Percentiles rank a stretch among this genome's conserved stretches.
phyloP scores from a whole-genome alignment of 1,140 invertebrate genomes.

The Akabosia matsudoensis region DNA sequence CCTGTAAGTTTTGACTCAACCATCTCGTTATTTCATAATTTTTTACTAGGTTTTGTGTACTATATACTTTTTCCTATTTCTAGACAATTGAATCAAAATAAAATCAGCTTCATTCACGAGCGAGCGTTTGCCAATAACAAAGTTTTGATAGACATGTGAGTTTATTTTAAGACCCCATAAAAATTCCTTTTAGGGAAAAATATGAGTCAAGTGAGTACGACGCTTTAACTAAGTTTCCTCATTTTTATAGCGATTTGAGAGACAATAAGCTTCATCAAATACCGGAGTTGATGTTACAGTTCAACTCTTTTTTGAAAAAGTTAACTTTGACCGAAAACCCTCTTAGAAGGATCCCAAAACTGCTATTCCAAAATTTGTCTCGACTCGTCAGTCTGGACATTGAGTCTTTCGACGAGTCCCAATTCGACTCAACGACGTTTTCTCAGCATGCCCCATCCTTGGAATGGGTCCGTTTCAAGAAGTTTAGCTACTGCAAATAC shows the following conservation, averaged over 20 bases:
- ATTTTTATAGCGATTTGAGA: conserved; percentile 34
- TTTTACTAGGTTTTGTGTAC: conserved; percentile 9
- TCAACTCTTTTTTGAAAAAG: neutral
- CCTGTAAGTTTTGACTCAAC: conserved; percentile 47
- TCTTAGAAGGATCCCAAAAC: neutral
- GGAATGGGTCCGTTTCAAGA: conserved; percentile 64
- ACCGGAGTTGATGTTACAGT: conserved; percentile 28
- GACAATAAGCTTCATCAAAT: conserved; percentile 47
- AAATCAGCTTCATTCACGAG: conserved; percentile 38
- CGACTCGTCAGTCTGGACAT: conserved; percentile 44
- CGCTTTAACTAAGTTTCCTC: neutral
- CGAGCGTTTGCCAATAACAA: conserved; percentile 44
- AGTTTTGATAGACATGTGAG: conserved; percentile 48
- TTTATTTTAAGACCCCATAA: conserved; percentile 15
- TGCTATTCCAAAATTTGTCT: conserved; percentile 27
- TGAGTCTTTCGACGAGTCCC: conserved; percentile 43
- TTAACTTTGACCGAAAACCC: neutral
- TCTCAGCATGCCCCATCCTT: conserved; percentile 55
- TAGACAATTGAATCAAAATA: conserved; percentile 47
- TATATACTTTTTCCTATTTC: conserved; percentile 35
- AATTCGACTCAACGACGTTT: conserved; percentile 58
- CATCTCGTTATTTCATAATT: neutral
- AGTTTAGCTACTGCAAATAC: conserved; percentile 67
- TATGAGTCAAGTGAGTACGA: no score
- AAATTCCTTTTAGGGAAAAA: conserved; percentile 15